A percentile compares a stretch with the other conserved stretches of the same genome.
These are phyloP conservation scores for Conger conger DNA, from an alignment of 2,113 vertebrate species.

Conservation along the genomic window DNA sequence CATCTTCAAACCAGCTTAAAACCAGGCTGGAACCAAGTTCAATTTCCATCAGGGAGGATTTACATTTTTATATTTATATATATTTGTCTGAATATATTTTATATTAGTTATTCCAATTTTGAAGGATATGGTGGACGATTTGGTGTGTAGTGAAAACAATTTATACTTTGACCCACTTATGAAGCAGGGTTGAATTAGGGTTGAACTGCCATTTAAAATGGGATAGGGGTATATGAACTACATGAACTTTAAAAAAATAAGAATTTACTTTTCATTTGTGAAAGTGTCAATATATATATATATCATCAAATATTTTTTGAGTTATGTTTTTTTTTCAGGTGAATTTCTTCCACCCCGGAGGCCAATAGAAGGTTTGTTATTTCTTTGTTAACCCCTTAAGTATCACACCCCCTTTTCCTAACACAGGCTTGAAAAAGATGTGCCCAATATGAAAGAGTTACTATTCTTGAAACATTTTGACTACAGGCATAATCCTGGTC, in stretches of 20 bases:
- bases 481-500: too few species aligned
- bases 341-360: slow-evolving; percentile 66
- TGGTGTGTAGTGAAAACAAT: neutral
- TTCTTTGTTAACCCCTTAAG: neutral
- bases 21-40: too few species aligned
- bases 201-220: neutral
- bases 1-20: too few species aligned
- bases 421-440: too few species aligned
- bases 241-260: neutral
- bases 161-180: neutral
- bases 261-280: neutral
- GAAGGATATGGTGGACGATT: neutral
- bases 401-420: too few species aligned
- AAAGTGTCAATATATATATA: neutral
- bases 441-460: too few species aligned
- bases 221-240: neutral
- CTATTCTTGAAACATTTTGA: too few species aligned
- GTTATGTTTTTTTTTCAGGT: slow-evolving; percentile 45
- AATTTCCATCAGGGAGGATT: too few species aligned
- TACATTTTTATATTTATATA: too few species aligned
- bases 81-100: too few species aligned
- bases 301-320: neutral
- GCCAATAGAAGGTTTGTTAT: slow-evolving; percentile 61
- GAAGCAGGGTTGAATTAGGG: neutral
- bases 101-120: too few species aligned